Evolutionary conservation across 2,113 vertebrate genomes (phyloP).

Genomic region (Setophaga kirtlandii): DNA sequence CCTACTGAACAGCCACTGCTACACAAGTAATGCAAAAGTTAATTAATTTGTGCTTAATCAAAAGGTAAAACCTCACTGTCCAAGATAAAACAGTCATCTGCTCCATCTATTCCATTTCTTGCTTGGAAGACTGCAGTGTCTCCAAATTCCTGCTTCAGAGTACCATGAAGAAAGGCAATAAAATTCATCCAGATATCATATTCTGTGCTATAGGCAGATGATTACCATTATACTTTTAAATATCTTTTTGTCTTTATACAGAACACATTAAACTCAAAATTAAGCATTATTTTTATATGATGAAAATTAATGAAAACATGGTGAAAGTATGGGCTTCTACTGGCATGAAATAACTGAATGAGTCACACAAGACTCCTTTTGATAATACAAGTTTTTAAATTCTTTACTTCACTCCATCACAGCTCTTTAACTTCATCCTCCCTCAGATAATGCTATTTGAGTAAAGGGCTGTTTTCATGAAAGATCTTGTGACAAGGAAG

Average conservation of each 20-base stretch:
- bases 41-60: neutral
- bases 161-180: neutral
- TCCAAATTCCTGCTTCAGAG: neutral
- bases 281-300: neutral
- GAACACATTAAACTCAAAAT: neutral
- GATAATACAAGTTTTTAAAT: neutral
- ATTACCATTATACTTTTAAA: neutral
- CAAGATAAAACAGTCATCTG: neutral
- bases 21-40: neutral
- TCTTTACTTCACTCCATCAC: neutral
- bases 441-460: constrained; percentile 47
- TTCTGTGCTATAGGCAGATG: neutral
- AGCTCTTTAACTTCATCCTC: constrained; percentile 39
- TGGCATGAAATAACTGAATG: constrained; percentile 2
- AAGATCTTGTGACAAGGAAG: constrained; percentile 23
- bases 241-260: neutral
- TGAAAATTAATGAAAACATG: neutral
- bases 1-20: neutral
- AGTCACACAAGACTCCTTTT: neutral
- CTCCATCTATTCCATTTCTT: neutral
- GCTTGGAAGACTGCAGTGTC: neutral
- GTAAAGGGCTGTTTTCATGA: constrained; percentile 19
- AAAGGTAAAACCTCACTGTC: neutral
- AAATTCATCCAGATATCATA: neutral
- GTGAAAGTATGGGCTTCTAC: neutral